Conservation (phyloP, 2,797 vertebrate genomes). For the Enteromius afrohamiltoni region DNA sequence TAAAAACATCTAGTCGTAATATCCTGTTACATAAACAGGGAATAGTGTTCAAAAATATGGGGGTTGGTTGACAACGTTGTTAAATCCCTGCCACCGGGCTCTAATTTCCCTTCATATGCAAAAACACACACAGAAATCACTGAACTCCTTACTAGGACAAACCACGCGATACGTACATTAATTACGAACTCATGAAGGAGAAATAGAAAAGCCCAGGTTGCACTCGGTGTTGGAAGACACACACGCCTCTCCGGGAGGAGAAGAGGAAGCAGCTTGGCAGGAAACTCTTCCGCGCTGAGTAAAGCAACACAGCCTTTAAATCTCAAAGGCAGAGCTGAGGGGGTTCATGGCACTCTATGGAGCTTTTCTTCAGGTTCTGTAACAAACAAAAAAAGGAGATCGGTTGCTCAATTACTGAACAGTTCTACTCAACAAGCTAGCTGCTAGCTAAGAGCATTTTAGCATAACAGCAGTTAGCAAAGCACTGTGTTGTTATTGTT, state of each 20-base stretch:
- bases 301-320: background rate
- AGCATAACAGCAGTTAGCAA: slow-evolving; percentile 19
- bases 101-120: background rate
- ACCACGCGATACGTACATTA: background rate
- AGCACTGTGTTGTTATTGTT: slow-evolving; percentile 8
- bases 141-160: background rate
- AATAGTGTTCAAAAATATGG: slow-evolving; percentile 15
- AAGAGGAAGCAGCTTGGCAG: slow-evolving; percentile 20
- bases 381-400: slow-evolving; percentile 31
- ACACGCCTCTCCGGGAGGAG: slow-evolving; percentile 14
- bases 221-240: slow-evolving; percentile 18
- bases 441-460: background rate
- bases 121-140: background rate
- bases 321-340: slow-evolving; percentile 72
- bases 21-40: slow-evolving; percentile 10
- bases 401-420: background rate
- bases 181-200: background rate
- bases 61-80: background rate
- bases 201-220: background rate
- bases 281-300: background rate
- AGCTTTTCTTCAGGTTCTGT: slow-evolving; percentile 76
- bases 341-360: slow-evolving; percentile 65
- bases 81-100: slow-evolving; percentile 10
- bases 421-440: slow-evolving; percentile 5
- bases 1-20: background rate